Base-by-base conservation (phyloP, 2,113 vertebrate species). In the Sorex fumeus region DNA sequence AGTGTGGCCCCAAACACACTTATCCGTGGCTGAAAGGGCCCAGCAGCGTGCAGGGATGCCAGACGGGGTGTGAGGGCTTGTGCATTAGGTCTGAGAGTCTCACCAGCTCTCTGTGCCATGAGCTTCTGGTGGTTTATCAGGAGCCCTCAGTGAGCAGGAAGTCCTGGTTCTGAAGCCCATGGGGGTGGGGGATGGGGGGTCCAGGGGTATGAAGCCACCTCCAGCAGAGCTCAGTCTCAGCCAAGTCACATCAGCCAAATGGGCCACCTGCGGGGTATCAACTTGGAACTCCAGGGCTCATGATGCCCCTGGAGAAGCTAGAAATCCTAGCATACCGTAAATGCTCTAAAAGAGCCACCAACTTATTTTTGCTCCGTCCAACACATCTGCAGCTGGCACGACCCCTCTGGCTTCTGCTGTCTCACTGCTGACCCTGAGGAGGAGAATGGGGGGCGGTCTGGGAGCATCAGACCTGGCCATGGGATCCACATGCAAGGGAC, bases 221-320 rank as follows among this genome's bases (percentile, higher is more conserved):
- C 18, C 6, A 23, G 21, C 57, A 57, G 19, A 57, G 53, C 53
- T 21, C 53, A 60, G 57, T 7, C 57, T 60, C 21, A 16, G 57
- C 57, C 57, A 23, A 5, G 18, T 16, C 57, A 60, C 8, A 23
- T 19, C 57, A 60, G 57, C 19, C 57, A 60, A 60, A 60, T 60
- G 57, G 19, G 30, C 62, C 57, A 86, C 23, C 1, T 4, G 25
- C 23, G 36, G 67, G 34, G 2, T 0, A 0, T 0, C 25, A 57
- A 50, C 28, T 60, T 90, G 28, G 11, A 21, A 50, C 25, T 90
- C 67, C 50, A 70, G n/a, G 40, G 30, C 70, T 78, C 87, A 67
- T 57, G 50, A 7, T 79, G 84, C 57, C 57, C 94, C 86, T 3
- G 75, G 53, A 57, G 21, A 66, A 74, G 69, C 74, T 47, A n/a